phyloP scores from a whole-genome alignment of 1,140 invertebrate species.

The Nasonia giraulti region DNA sequence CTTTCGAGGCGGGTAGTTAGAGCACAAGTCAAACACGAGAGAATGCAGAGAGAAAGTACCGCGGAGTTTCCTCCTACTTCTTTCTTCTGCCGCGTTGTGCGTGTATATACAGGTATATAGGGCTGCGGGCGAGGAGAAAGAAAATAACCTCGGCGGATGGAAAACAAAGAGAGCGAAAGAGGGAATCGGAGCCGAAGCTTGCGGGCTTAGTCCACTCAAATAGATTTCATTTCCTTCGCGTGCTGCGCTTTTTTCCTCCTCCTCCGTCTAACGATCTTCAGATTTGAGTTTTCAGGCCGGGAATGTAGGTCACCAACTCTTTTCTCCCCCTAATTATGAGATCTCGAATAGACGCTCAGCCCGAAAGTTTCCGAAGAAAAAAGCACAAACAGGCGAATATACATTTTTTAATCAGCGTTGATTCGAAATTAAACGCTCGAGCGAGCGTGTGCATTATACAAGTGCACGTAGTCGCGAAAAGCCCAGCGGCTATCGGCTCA shows the following conservation, averaged over 20 bases:
- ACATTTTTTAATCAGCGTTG: slow-evolving; percentile 53
- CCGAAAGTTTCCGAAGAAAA: no score
- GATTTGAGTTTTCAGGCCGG: neutral
- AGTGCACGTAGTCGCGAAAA: neutral
- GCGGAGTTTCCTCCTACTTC: slow-evolving; percentile 42
- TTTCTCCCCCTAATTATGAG: neutral
- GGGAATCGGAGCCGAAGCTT: slow-evolving; percentile 34
- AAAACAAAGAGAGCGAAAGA: slow-evolving; percentile 42
- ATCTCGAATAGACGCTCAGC: no score
- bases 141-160: slow-evolving; percentile 29
- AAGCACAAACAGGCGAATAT: neutral
- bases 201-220: slow-evolving; percentile 55
- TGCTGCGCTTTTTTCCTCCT: neutral
- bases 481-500: slow-evolving; percentile 22
- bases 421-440: slow-evolving; percentile 40
- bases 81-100: neutral
- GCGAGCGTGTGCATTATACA: no score
- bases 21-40: slow-evolving; percentile 65
- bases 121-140: neutral
- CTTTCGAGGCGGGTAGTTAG: slow-evolving; percentile 58
- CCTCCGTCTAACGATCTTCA: neutral
- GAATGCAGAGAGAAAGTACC: slow-evolving; percentile 55
- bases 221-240: slow-evolving; percentile 58
- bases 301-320: neutral
- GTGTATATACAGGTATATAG: no score